phyloP scores from a whole-genome alignment of 2,888 invertebrate species.

The Nymphalis polychloros region DNA sequence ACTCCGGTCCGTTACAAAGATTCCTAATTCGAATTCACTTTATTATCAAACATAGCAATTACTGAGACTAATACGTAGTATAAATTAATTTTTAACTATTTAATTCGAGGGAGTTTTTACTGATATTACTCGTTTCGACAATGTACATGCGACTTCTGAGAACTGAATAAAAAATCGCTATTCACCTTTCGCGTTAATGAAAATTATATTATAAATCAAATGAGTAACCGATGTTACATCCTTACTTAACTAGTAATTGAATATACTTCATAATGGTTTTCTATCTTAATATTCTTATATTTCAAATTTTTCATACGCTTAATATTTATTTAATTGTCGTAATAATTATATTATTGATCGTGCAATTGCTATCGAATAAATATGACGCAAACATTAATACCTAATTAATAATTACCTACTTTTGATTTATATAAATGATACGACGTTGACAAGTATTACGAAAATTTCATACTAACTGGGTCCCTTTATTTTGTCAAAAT shows the following conservation, averaged over 20 bases:
- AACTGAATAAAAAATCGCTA: neutral
- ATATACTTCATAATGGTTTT: too few relatives aligned
- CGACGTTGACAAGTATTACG: neutral
- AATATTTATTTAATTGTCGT: too few relatives aligned
- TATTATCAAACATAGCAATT: conserved; percentile 5
- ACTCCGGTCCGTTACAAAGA: neutral
- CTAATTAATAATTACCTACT: neutral
- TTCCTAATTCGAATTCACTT: neutral
- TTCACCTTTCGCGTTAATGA: too few relatives aligned
- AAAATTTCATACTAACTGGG: neutral
- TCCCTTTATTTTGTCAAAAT: neutral
- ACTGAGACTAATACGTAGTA: neutral
- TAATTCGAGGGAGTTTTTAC: neutral
- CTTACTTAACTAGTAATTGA: too few relatives aligned
- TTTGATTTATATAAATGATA: neutral
- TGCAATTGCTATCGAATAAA: too few relatives aligned
- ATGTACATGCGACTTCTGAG: neutral
- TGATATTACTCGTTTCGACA: neutral
- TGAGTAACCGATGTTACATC: too few relatives aligned
- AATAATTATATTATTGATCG: too few relatives aligned
- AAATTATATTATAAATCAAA: too few relatives aligned
- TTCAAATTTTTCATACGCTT: too few relatives aligned
- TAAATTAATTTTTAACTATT: neutral
- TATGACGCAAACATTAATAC: neutral
- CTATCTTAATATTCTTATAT: too few relatives aligned